These are phyloP conservation scores for Rhabdomys dilectus DNA, from an alignment of 2,113 vertebrate species.

Conservation along the genomic window DNA sequence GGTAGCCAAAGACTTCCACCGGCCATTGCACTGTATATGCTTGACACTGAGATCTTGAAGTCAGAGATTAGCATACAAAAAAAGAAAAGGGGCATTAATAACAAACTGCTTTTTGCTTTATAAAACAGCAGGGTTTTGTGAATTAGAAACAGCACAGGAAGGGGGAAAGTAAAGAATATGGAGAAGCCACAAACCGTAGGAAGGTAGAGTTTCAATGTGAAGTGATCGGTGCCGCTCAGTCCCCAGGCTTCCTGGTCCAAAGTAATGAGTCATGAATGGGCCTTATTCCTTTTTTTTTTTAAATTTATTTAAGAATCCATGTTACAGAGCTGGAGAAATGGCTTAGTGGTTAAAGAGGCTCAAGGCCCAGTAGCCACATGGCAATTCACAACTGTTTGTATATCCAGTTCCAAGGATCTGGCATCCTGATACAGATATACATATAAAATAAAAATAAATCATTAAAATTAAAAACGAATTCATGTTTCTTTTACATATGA, in stretches of 20 bases:
- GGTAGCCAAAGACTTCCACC: not conserved
- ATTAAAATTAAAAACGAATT: not conserved
- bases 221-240: not conserved
- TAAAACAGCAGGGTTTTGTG: not conserved
- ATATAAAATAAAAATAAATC: not conserved
- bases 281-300: not conserved
- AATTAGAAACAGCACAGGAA: not conserved
- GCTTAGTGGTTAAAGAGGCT: not conserved
- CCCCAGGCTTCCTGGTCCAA: not conserved
- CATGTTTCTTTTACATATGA: not conserved
- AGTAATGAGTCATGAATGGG: not conserved
- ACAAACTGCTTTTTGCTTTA: constrained; percentile 11
- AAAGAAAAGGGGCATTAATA: not conserved
- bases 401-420: not conserved
- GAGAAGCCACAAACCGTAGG: too few relatives aligned
- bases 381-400: not conserved
- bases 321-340: not conserved
- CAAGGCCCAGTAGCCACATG: not conserved
- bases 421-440: not conserved
- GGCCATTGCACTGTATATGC: not conserved
- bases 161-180: not conserved
- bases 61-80: not conserved
- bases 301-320: not conserved
- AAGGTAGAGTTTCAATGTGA: not conserved
- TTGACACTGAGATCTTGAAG: not conserved